Percentiles rank a stretch among this genome's conserved stretches.
phyloP scores from a whole-genome alignment of 2,113 vertebrate genomes.

The Machaerirhynchus nigripectus region DNA sequence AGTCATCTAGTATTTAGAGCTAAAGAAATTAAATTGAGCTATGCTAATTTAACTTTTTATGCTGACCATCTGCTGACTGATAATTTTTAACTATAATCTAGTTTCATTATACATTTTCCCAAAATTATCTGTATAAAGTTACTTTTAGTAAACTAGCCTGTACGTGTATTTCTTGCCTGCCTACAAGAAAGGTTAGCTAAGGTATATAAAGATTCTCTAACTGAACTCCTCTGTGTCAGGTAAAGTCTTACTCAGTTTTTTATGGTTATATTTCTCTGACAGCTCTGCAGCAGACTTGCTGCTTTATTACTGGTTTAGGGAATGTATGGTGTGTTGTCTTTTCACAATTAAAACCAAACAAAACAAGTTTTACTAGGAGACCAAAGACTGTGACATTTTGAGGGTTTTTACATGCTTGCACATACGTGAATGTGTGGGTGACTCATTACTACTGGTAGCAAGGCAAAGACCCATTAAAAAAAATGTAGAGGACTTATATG shows the following conservation, averaged over 20 bases:
- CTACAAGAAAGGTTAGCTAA: neutral
- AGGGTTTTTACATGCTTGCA: neutral
- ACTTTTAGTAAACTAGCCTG: neutral
- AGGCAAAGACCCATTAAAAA: neutral
- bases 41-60: neutral
- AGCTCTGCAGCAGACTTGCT: neutral
- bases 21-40: neutral
- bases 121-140: neutral
- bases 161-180: neutral
- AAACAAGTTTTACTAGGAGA: neutral
- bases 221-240: neutral
- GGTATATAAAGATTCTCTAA: neutral
- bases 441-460: neutral
- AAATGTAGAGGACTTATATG: neutral
- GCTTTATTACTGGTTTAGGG: neutral
- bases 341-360: neutral
- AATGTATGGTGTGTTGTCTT: neutral
- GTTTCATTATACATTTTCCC: neutral
- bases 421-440: neutral
- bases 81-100: neutral
- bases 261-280: neutral
- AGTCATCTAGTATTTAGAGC: neutral
- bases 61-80: neutral
- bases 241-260: neutral
- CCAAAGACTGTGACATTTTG: neutral